Conservation (phyloP, 2,797 vertebrate species). For the Diplodus puntazzo region DNA sequence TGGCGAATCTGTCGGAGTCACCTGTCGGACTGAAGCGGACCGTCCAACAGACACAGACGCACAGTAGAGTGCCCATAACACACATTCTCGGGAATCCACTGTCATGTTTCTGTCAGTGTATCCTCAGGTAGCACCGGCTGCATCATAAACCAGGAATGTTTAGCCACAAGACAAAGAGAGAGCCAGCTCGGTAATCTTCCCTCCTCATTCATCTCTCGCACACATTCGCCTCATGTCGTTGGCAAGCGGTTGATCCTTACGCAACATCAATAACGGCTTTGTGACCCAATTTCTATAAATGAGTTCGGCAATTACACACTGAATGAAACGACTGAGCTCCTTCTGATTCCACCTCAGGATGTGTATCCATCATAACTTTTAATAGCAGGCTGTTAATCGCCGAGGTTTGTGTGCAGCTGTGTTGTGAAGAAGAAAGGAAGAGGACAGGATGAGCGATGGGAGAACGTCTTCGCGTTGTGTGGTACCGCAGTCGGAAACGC, state of each 20-base stretch:
- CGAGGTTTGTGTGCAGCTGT: not conserved
- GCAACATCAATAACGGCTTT: slow-evolving; percentile 23
- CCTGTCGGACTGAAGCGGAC: not conserved
- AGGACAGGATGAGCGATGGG: slow-evolving; percentile 27
- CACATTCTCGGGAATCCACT: slow-evolving; percentile 66
- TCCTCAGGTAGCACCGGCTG: slow-evolving; percentile 64
- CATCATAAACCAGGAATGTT: slow-evolving; percentile 59
- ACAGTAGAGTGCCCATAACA: slow-evolving; percentile 1
- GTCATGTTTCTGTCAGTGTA: slow-evolving; percentile 72
- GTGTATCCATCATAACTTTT: slow-evolving; percentile 44
- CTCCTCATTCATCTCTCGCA: slow-evolving; percentile 42
- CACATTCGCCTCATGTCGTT: slow-evolving; percentile 33
- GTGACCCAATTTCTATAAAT: slow-evolving; percentile 34
- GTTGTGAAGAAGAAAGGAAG: slow-evolving; percentile 2
- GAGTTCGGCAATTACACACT: slow-evolving; percentile 38
- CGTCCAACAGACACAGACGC: not conserved
- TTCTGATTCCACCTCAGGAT: slow-evolving; percentile 13
- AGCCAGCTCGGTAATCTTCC: slow-evolving; percentile 24
- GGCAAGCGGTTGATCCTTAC: slow-evolving; percentile 27
- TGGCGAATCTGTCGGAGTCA: not conserved
- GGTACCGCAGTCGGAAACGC: slow-evolving; percentile 6
- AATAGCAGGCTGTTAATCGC: slow-evolving; percentile 34
- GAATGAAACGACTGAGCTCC: slow-evolving; percentile 30
- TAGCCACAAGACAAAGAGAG: slow-evolving; percentile 45
- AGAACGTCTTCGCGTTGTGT: not conserved